Conservation (phyloP, 2,113 vertebrate species). For the Aythya baeri region DNA sequence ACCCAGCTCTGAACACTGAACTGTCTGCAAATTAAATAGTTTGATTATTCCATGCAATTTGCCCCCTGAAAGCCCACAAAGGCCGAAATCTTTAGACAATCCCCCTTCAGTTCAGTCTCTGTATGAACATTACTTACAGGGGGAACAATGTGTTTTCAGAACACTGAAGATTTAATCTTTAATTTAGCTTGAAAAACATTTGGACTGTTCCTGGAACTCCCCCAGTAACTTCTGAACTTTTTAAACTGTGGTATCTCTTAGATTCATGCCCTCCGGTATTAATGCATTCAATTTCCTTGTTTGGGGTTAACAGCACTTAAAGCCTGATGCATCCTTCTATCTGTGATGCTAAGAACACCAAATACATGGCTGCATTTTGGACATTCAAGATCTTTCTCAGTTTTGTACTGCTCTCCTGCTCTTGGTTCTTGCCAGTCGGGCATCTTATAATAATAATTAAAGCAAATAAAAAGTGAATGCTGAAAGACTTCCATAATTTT, state of each 20-base stretch:
- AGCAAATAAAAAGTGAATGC: slow-evolving; percentile 38
- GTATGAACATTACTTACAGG: not conserved
- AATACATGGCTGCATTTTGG: not conserved
- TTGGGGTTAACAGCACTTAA: not conserved
- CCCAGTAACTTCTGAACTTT: not conserved
- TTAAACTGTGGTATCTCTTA: not conserved
- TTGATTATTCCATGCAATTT: not conserved
- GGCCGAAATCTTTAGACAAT: not conserved
- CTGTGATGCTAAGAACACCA: not conserved
- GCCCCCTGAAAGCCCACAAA: not conserved
- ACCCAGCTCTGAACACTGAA: not conserved
- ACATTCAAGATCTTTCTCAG: not conserved
- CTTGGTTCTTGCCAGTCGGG: not conserved
- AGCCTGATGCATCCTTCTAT: not conserved
- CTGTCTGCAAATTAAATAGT: not conserved
- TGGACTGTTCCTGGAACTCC: slow-evolving; percentile 19
- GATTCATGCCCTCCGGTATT: not conserved
- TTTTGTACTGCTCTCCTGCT: not conserved
- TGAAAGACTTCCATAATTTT: slow-evolving; percentile 27
- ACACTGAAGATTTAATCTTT: not conserved
- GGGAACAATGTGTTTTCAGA: not conserved
- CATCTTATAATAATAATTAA: slow-evolving; percentile 5
- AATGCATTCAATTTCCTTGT: not conserved
- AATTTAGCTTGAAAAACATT: not conserved
- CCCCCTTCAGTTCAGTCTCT: not conserved